Conservation (phyloP, 2,888 invertebrate genomes). For the Tryphoninae sp. region DNA sequence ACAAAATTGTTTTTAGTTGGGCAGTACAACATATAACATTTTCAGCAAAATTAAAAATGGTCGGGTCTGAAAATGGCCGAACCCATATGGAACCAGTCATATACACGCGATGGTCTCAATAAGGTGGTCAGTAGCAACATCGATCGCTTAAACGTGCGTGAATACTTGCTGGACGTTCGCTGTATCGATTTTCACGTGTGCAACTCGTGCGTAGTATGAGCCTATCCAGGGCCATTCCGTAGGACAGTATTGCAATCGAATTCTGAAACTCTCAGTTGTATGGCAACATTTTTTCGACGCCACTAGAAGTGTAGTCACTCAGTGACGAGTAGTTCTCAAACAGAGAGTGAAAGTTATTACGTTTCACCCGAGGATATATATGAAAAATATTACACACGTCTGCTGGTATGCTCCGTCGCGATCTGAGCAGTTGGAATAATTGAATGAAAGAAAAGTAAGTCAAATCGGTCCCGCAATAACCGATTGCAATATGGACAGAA, state of each 20-base stretch:
- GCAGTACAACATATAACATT: too few species aligned
- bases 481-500: not conserved
- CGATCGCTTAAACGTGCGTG: slow-evolving; percentile 69
- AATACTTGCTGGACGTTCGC: slow-evolving; percentile 69
- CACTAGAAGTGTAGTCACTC: too few species aligned
- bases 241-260: not conserved
- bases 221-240: slow-evolving; percentile 20
- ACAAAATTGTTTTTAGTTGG: too few species aligned
- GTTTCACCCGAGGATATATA: not conserved
- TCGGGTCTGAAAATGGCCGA: too few species aligned
- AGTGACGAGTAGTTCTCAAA: too few species aligned
- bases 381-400: not conserved
- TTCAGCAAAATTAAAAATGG: too few species aligned
- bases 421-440: slow-evolving; percentile 16
- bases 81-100: not conserved
- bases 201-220: slow-evolving; percentile 48
- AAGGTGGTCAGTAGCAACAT: slow-evolving; percentile 63
- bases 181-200: slow-evolving; percentile 72
- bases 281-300: not conserved
- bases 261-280: not conserved
- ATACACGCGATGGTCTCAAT: slow-evolving; percentile 11
- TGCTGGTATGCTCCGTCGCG: not conserved
- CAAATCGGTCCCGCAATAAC: not conserved
- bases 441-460: not conserved
- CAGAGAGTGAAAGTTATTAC: too few species aligned